Base-by-base conservation (phyloP, 1,140 invertebrate species). In the Chelonus insularis region DNA sequence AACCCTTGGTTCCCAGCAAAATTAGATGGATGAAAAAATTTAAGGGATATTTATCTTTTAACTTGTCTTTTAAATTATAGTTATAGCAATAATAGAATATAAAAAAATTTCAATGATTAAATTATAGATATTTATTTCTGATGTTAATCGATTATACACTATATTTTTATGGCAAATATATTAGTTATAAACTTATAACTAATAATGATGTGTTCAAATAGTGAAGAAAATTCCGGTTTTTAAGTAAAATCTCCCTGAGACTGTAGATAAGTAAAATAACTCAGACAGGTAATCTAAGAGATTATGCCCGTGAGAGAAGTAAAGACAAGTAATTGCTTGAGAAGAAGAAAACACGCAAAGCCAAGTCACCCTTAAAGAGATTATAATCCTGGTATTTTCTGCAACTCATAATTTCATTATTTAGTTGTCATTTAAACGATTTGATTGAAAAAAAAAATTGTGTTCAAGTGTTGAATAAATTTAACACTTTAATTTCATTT, bases 271-370 rank as follows among this genome's bases (percentile, higher is more conserved):
- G 41, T 16, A 43, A 43, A 43, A 43, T 43, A 18, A 4, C 41
- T 43, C 16, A 16, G 41, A 43, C 7, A 43, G 41, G 41, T 43
- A 43, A 43, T 43, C 41, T 43, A 43, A 43, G 41, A 43, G 16
- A 43, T 43, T 43, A 43, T 43, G 14, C 14, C 14, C 41, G 41
- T 43, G 41, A 43, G 41, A 43, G 41, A 43, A 43, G 41, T 43
- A 43, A 14, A 43, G 41, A 43, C 16, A 43, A 43, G 41, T 43
- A 43, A 43, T 43, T 43, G 41, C 12, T 16, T 9, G 14, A 16
- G 41, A 39, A 12, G 37, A 29, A 16, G 41, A 43, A 43, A 43
- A 43, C 41, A 43, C 41, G 41, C 41, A 43, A 43, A 14, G 41
- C 14, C 12, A 43, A 43, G 41, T 43, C 41, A 43, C 41, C 41